Percentiles rank a stretch among this genome's conserved stretches.
These are phyloP conservation scores for Octodonta nipae DNA, from an alignment of 2,888 invertebrate genomes.

Conservation along the genomic window DNA sequence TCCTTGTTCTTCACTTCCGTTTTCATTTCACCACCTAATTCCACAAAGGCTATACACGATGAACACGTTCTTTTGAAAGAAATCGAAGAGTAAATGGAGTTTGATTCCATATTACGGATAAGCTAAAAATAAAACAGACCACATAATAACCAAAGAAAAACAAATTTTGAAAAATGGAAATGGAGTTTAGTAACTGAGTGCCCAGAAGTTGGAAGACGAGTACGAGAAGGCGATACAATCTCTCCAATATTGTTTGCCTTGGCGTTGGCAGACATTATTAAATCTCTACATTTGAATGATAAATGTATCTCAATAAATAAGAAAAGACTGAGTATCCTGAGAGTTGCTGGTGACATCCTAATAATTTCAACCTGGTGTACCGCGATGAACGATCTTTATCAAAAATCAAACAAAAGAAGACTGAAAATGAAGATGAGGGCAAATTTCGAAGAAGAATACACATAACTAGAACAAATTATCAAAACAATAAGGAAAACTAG, in stretches of 20 bases:
- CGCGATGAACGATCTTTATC: slow-evolving; percentile 1
- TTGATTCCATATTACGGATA: too few relatives aligned
- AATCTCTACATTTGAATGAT: not conserved
- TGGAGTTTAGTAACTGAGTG: not conserved
- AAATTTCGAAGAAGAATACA: not conserved
- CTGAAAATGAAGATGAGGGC: slow-evolving; percentile 1
- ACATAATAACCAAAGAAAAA: too few relatives aligned
- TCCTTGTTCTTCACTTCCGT: too few relatives aligned
- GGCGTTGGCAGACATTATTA: not conserved
- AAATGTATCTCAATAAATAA: not conserved
- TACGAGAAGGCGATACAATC: not conserved
- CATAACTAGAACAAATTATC: not conserved
- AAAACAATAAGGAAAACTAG: not conserved
- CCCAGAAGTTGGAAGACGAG: slow-evolving; percentile 2
- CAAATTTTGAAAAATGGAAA: too few relatives aligned
- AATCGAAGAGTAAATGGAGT: too few relatives aligned
- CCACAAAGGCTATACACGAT: too few relatives aligned
- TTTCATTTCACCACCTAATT: too few relatives aligned
- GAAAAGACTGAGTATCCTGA: not conserved
- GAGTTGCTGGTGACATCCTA: slow-evolving; percentile 1
- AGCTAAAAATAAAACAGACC: too few relatives aligned
- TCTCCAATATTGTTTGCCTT: not conserved
- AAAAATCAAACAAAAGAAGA: slow-evolving; percentile 1
- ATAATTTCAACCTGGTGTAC: too few relatives aligned
- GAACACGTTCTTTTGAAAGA: too few relatives aligned